phyloP scores from a whole-genome alignment of 2,888 invertebrate genomes.

The Netelia melanura region DNA sequence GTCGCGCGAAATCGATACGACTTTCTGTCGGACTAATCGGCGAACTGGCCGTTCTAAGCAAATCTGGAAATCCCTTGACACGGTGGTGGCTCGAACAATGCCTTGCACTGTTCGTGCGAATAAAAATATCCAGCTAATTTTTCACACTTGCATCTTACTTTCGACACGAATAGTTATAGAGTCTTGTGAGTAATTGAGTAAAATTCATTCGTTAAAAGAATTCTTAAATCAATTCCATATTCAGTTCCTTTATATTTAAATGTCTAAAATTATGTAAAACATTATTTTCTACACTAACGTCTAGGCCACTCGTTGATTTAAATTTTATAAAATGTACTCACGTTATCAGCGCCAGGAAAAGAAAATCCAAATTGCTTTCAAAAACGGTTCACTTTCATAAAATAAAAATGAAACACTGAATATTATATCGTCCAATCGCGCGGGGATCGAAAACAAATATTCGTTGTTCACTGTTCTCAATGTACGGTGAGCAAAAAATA shows the following conservation, averaged over 20 bases:
- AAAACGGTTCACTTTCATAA: neutral
- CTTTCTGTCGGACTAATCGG: slow-evolving; percentile 57
- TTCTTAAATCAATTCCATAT: no score
- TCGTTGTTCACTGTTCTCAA: neutral
- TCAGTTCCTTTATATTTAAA: no score
- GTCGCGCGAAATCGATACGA: slow-evolving; percentile 59
- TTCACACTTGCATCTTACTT: no score
- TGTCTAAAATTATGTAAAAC: neutral
- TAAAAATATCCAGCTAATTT: no score
- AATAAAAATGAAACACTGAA: neutral
- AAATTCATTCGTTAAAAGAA: no score
- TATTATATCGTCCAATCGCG: neutral
- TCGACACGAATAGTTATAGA: no score
- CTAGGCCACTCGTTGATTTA: neutral
- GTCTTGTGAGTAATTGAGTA: no score
- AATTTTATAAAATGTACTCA: slow-evolving; percentile 23
- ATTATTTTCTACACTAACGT: neutral
- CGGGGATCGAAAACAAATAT: neutral
- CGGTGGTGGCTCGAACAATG: neutral
- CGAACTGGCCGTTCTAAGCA: slow-evolving; percentile 6
- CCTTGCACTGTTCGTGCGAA: no score
- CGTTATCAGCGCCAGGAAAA: neutral
- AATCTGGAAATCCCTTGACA: slow-evolving; percentile 31
- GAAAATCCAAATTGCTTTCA: slow-evolving; percentile 24
- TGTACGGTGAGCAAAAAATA: neutral